Base-by-base conservation (phyloP, 2,113 vertebrate species). In the Vicugna pacos region DNA sequence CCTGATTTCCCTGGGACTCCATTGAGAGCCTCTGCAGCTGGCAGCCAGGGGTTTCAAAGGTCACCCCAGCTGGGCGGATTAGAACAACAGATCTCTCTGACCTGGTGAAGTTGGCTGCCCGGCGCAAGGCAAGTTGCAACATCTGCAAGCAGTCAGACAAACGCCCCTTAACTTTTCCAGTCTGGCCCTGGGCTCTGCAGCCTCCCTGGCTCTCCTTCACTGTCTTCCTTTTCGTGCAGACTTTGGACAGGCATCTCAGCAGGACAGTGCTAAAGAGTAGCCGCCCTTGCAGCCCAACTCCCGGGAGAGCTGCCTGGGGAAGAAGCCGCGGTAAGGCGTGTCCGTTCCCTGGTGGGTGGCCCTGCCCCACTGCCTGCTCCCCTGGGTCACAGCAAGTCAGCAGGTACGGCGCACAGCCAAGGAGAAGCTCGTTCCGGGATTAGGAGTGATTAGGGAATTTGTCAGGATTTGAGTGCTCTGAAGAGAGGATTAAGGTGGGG, bases 381-480 rank as follows among this genome's bases (percentile, higher is more conserved):
- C 0, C 14, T 77, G 75, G 64, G n/a, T 88, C 56, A 26, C 17
- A 32, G 90, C 42, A 54, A 75, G 67, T 32, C 90, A 81, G 67
- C 64, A 19, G 93, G 96, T 86, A 89, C 6, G 46, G 73, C 20
- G 3, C 38, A 67, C 2, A 32, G 52, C 46, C 1, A 5, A 82
- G 58, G 64, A 72, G 80, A 64, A 22, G 84, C 83, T 89, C 87
- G n/a, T 75, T 70, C 83, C 10, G 24, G 97, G 94, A 96, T 98
- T 98, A 98, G 95, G 62, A 96, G 95, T 48, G 97, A 97, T 98
- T 97, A 98, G 96, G 97, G 97, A 98, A 97, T 98, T 97, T 98
- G 98, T 98, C 93, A 72, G 98, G 98, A 97, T 98, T 97, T 97
- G 83, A 91, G 94, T 94, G 87, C 97, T 95, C 97, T 97, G 96